phyloP scores from a whole-genome alignment of 2,797 vertebrate species.

The Anisognathus igniventris region DNA sequence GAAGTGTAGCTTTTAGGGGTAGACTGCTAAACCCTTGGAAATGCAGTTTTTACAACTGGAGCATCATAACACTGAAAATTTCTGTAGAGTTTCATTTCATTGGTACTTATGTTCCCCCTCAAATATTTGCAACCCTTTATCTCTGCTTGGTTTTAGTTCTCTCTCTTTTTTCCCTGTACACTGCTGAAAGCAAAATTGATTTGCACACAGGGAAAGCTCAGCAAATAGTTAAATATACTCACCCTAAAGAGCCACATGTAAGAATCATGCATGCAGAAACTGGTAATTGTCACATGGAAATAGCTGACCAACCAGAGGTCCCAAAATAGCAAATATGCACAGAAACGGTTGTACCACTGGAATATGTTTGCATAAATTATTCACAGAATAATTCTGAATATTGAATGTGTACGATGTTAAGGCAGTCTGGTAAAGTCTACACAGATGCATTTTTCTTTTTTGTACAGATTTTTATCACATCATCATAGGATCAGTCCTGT shows the following conservation, averaged over 20 bases:
- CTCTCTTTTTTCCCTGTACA: background rate
- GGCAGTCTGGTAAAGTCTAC: background rate
- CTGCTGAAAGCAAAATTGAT: background rate
- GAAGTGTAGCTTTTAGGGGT: background rate
- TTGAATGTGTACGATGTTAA: background rate
- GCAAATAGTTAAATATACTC: background rate
- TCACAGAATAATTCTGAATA: constrained; percentile 12
- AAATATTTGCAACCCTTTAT: background rate
- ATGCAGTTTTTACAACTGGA: background rate
- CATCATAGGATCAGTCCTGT: background rate
- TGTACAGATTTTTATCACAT: background rate
- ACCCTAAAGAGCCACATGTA: background rate
- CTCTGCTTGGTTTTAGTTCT: background rate
- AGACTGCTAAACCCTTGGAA: background rate
- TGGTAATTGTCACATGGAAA: background rate
- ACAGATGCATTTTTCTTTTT: background rate
- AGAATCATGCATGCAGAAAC: background rate
- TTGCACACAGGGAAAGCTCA: background rate
- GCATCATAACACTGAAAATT: background rate
- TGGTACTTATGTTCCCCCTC: background rate
- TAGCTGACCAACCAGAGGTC: background rate
- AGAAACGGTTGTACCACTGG: background rate
- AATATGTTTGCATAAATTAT: constrained; percentile 36
- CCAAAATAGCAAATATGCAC: background rate
- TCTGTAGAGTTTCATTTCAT: background rate